phyloP scores from a whole-genome alignment of 2,888 invertebrate genomes.

The Diplazon laetatorius region DNA sequence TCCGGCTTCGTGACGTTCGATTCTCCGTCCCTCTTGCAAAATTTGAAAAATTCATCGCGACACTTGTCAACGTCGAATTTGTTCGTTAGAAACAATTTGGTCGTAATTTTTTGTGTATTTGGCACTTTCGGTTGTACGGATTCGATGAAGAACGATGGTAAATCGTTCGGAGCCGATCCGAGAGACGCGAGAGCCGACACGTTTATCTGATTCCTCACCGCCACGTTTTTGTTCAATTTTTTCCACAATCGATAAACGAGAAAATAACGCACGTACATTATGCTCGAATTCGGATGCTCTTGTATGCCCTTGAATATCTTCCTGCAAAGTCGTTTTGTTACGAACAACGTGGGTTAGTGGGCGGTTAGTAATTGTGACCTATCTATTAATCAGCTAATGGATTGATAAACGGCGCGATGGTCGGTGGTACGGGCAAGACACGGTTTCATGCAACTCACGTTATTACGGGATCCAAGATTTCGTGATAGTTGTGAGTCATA shows the following conservation, averaged over 20 bases:
- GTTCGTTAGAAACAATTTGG: constrained; percentile 73
- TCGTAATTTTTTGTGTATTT: constrained; percentile 72
- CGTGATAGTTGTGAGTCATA: constrained; percentile 74
- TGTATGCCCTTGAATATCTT: constrained; percentile 77
- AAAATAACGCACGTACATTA: constrained; percentile 78
- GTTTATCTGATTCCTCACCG: constrained; percentile 75
- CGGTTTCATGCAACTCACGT: constrained; percentile 73
- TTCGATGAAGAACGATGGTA: constrained; percentile 73
- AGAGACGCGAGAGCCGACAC: constrained; percentile 73
- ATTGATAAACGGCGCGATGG: background rate
- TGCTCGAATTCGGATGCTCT: constrained; percentile 72
- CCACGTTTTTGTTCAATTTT: constrained; percentile 74
- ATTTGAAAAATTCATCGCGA: constrained; percentile 75
- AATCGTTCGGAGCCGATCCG: constrained; percentile 71
- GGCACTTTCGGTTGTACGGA: constrained; percentile 78
- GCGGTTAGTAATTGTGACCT: constrained; percentile 2
- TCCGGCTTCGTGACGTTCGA: constrained; percentile 40
- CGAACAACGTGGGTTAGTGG: constrained; percentile 25
- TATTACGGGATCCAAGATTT: constrained; percentile 79
- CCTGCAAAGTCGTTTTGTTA: constrained; percentile 69
- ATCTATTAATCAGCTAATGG: background rate
- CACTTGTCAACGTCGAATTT: constrained; percentile 77
- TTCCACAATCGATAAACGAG: constrained; percentile 80
- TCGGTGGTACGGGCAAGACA: background rate
- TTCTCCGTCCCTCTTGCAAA: constrained; percentile 67